Evolutionary conservation across 2,888 invertebrate species (phyloP).

Genomic region (Dinocampus coccinellae): DNA sequence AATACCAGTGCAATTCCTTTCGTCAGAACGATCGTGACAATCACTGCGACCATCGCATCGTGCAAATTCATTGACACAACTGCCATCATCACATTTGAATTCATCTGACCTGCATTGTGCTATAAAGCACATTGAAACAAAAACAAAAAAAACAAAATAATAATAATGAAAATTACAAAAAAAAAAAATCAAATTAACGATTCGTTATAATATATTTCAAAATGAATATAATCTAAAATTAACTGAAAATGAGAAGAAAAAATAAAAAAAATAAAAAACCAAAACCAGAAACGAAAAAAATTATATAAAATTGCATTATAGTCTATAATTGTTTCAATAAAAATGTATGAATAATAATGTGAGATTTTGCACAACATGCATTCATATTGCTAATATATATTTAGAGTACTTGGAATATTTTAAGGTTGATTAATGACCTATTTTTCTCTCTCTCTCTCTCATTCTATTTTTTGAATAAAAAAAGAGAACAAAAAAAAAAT

Average conservation of each 20-base stretch:
- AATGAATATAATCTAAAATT: conserved; percentile 25
- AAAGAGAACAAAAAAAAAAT: no score
- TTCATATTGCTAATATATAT: neutral
- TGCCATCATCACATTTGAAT: conserved; percentile 73
- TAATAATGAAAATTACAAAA: conserved; percentile 29
- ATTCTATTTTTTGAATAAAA: no score
- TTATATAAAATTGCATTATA: neutral
- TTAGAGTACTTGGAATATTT: neutral
- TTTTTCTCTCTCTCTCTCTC: neutral
- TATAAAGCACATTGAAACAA: conserved; percentile 41
- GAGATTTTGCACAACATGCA: no score
- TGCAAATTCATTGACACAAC: conserved; percentile 70
- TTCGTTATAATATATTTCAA: conserved; percentile 59
- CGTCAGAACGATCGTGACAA: conserved; percentile 75
- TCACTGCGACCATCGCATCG: conserved; percentile 71
- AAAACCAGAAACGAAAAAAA: no score
- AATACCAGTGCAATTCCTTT: conserved; percentile 70
- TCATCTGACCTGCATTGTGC: conserved; percentile 70
- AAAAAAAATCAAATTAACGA: conserved; percentile 26
- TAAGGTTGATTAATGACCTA: no score
- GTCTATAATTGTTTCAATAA: neutral
- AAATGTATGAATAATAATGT: no score
- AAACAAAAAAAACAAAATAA: conserved; percentile 39
- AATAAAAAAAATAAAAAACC: neutral
- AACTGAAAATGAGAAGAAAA: neutral